These are phyloP conservation scores for Lepidurus arcticus DNA, from an alignment of 1,140 invertebrate genomes.

Conservation along the genomic window DNA sequence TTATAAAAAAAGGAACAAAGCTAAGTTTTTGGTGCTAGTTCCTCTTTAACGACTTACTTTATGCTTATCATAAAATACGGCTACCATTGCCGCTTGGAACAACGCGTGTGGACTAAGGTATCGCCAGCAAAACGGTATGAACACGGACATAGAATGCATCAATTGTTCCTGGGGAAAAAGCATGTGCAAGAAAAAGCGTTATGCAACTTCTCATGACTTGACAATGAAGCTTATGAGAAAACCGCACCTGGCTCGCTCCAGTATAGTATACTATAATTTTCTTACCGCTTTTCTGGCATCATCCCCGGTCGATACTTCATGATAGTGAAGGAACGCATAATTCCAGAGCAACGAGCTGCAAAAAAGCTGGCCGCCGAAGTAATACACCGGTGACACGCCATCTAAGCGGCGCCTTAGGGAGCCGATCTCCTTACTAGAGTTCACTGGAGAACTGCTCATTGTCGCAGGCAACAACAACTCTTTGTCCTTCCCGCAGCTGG, in stretches of 20 bases:
- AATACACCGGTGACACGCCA: background rate
- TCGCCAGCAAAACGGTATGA: conserved; percentile 7
- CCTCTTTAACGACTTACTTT: background rate
- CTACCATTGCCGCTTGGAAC: conserved; percentile 13
- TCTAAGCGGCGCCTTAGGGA: background rate
- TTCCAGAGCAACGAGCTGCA: conserved; percentile 8
- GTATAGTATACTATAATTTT: background rate
- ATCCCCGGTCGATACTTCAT: conserved; percentile 13
- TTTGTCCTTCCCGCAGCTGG: background rate
- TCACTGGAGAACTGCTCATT: background rate
- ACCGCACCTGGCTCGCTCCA: background rate
- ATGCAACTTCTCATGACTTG: background rate
- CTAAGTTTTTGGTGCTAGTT: no score
- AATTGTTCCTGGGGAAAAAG: background rate
- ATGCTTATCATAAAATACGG: background rate
- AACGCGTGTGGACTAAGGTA: background rate
- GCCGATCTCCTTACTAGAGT: background rate
- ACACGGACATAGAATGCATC: background rate
- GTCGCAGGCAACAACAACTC: background rate
- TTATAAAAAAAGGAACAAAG: no score
- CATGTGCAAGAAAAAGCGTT: background rate
- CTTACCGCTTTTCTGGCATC: conserved; percentile 1
- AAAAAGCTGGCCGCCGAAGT: background rate
- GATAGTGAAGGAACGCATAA: background rate
- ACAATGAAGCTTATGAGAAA: background rate